Conservation (phyloP, 2,888 invertebrate genomes). For the Neoscelio sp. region DNA sequence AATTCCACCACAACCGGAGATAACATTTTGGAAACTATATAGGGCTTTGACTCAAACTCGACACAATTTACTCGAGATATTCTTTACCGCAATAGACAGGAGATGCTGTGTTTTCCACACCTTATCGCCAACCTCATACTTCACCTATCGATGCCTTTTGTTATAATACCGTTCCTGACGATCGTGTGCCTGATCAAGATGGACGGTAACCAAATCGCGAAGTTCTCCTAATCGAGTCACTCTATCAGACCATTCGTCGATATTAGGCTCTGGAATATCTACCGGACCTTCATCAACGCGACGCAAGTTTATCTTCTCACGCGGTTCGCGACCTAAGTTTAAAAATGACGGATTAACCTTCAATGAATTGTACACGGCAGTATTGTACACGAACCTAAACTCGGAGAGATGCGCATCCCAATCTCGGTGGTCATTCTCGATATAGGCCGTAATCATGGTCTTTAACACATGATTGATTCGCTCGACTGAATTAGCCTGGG, state of each 20-base stretch:
- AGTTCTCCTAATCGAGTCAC: conserved; percentile 10
- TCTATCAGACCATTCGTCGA: conserved; percentile 4
- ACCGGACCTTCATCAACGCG: neutral
- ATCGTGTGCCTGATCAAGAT: neutral
- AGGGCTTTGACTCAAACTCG: conserved; percentile 15
- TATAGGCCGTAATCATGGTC: conserved; percentile 72
- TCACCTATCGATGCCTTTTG: no score
- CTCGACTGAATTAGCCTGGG: conserved; percentile 68
- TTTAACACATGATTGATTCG: conserved; percentile 67
- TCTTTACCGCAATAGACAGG: conserved; percentile 7
- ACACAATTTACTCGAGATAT: conserved; percentile 21
- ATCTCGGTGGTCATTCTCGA: conserved; percentile 17
- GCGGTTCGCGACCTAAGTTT: conserved; percentile 5
- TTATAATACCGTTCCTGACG: neutral
- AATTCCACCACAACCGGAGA: conserved; percentile 33
- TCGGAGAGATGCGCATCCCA: neutral
- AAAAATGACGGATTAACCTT: neutral
- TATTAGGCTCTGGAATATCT: conserved; percentile 4
- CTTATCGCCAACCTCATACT: conserved; percentile 25
- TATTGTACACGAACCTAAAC: conserved; percentile 12
- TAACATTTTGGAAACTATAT: conserved; percentile 8
- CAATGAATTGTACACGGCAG: neutral
- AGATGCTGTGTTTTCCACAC: conserved; percentile 41
- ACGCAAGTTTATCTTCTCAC: no score
- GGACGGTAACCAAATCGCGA: conserved; percentile 20